A percentile compares a stretch with the other conserved stretches of the same genome.
Evolutionary conservation across 2,113 vertebrate genomes (phyloP).

Genomic region (Herpetotheres cachinnans): DNA sequence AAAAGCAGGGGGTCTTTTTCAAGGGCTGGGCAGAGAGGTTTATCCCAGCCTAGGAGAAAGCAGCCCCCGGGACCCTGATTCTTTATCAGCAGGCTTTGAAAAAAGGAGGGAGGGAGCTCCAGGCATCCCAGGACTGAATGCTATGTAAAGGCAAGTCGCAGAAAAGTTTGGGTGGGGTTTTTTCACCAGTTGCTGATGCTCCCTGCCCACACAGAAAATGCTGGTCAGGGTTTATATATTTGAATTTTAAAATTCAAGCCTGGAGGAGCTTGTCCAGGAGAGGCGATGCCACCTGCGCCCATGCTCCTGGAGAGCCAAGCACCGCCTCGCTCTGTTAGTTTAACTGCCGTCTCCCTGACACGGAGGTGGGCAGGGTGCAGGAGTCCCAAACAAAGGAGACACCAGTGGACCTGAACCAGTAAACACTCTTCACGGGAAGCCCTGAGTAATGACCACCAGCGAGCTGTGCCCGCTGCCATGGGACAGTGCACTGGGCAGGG

Average conservation of each 20-base stretch:
- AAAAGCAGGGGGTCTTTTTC: neutral
- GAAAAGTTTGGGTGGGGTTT: neutral
- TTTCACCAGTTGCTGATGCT: neutral
- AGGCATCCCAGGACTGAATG: neutral
- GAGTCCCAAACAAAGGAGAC: neutral
- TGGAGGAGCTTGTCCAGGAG: neutral
- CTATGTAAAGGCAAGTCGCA: neutral
- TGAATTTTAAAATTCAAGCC: neutral
- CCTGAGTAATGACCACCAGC: rapidly evolving
- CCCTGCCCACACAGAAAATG: neutral
- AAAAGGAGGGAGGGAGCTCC: neutral
- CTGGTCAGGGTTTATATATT: neutral
- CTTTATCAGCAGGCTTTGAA: neutral
- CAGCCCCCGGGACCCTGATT: neutral
- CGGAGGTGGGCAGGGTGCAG: neutral
- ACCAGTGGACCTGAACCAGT: neutral
- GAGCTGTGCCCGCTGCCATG: rapidly evolving
- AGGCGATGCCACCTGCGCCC: neutral
- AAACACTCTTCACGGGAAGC: neutral
- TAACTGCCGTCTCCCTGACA: neutral
- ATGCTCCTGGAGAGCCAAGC: rapidly evolving
- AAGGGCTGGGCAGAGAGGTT: neutral
- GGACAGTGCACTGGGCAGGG: neutral
- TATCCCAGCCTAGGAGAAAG: neutral
- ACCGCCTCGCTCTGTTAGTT: neutral